Conservation (phyloP, 2,797 vertebrate species). For the Urocyon cinereoargenteus region DNA sequence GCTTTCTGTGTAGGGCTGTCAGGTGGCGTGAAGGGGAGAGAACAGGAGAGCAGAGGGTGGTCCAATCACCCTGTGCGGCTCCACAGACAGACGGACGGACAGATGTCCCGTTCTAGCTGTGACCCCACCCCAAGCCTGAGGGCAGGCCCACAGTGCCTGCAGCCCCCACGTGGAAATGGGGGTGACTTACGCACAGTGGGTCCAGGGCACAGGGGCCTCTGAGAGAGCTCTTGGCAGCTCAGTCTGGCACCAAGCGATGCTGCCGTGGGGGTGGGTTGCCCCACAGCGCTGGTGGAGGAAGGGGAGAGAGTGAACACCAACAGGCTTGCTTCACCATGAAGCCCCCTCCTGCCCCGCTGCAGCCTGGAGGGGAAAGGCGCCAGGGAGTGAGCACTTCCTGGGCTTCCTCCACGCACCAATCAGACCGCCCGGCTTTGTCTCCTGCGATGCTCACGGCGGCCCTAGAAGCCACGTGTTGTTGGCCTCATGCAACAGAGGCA, state of each 20-base stretch:
- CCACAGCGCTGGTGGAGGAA: background rate
- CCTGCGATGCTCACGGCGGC: fast-evolving
- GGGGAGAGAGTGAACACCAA: too few relatives aligned
- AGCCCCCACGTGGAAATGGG: background rate
- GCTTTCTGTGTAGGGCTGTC: constrained; percentile 89
- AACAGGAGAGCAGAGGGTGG: constrained; percentile 87
- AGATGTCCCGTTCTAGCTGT: background rate
- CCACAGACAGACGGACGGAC: constrained; percentile 71
- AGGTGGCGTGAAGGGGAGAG: constrained; percentile 88
- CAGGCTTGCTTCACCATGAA: background rate
- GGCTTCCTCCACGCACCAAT: fast-evolving
- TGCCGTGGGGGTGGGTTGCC: fast-evolving
- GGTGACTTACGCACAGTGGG: background rate
- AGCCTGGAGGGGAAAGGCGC: background rate
- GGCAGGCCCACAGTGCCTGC: fast-evolving
- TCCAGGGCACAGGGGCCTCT: background rate
- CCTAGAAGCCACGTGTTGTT: fast-evolving
- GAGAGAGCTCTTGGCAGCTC: background rate
- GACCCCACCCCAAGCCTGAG: background rate
- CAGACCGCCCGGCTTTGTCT: fast-evolving
- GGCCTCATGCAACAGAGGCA: background rate
- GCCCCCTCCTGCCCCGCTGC: background rate
- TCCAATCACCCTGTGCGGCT: constrained; percentile 79
- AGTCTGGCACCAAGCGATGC: background rate
- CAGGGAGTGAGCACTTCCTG: fast-evolving